Evolutionary conservation across 2,888 invertebrate genomes (phyloP).

Genomic region (Falcaria lacertinaria): DNA sequence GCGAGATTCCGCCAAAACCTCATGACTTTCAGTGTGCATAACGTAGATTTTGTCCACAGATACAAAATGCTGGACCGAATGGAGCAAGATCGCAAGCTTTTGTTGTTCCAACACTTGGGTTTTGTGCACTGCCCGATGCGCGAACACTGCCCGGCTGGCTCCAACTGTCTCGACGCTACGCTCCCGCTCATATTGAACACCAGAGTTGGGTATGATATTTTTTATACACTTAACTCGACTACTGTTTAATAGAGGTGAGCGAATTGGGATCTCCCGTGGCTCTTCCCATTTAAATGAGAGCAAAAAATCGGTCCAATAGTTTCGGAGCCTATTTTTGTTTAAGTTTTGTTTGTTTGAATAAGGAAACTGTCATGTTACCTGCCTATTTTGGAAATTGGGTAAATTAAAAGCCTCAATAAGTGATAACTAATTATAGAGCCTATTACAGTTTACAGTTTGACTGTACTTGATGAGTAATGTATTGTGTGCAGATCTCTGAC

Average conservation of each 20-base stretch:
- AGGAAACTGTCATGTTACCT: no score
- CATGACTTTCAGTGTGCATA: neutral
- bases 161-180: constrained; percentile 74
- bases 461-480: neutral
- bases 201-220: constrained; percentile 51
- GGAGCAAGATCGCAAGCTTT: constrained; percentile 95
- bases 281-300: no score
- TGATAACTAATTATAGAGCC: no score
- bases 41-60: constrained; percentile 58
- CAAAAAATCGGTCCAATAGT: no score
- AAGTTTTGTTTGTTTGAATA: no score
- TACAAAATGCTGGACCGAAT: constrained; percentile 96
- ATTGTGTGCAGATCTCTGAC: constrained; percentile 53
- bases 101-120: constrained; percentile 96
- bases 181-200: constrained; percentile 68
- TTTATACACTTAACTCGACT: neutral
- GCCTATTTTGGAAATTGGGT: no score
- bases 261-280: no score
- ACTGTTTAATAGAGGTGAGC: no score
- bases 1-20: no score
- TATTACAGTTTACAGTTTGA: no score
- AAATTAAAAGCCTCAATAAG: no score
- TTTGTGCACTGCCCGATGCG: constrained; percentile 97
- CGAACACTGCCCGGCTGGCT: constrained; percentile 95
- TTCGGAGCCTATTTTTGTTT: no score